Evolutionary conservation across 2,797 vertebrate genomes (phyloP).

Genomic region (Cyclopterus lumpus): DNA sequence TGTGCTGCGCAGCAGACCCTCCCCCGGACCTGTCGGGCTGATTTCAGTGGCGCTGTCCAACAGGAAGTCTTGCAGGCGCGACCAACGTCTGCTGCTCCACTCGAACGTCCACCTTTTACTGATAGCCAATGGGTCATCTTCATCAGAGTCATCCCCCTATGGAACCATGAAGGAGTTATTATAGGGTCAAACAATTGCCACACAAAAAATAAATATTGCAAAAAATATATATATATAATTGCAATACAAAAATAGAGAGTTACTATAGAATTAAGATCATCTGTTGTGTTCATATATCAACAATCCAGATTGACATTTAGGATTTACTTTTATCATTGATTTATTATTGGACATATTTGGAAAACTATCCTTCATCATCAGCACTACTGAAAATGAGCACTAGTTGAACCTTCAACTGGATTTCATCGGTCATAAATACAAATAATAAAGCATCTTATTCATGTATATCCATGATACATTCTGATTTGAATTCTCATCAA

Average conservation of each 20-base stretch:
- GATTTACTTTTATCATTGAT: not conserved
- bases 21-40: conserved; percentile 79
- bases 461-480: not conserved
- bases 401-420: not conserved
- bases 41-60: conserved; percentile 81
- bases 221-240: too few species aligned
- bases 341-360: not conserved
- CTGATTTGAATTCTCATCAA: not conserved
- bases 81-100: conserved; percentile 95
- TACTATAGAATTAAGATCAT: not conserved
- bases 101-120: conserved; percentile 99
- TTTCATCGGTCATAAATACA: not conserved
- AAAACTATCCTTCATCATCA: not conserved
- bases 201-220: not conserved
- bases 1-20: conserved; percentile 88
- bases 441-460: not conserved
- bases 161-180: conserved; percentile 16
- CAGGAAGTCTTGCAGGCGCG: conserved; percentile 91
- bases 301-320: not conserved
- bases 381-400: not conserved
- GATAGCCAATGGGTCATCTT: conserved; percentile 95
- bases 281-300: not conserved
- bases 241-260: too few species aligned
- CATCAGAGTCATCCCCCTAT: conserved; percentile 96
- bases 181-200: not conserved